Conservation (phyloP, 2,888 invertebrate genomes). For the Tetragonisca angustula region DNA sequence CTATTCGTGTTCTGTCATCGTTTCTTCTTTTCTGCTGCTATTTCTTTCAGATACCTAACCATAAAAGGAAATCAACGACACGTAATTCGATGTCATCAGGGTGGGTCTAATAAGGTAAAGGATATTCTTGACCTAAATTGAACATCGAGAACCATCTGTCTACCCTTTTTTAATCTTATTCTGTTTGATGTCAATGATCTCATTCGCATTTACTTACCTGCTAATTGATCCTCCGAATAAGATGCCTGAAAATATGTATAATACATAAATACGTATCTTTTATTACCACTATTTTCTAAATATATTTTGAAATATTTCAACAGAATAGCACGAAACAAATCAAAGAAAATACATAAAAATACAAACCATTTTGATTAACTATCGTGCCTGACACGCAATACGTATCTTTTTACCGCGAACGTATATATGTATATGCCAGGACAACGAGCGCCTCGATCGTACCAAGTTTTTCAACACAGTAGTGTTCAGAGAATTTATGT, state of each 20-base stretch:
- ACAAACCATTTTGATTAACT: constrained; percentile 42
- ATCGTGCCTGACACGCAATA: not conserved
- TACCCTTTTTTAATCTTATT: constrained; percentile 63
- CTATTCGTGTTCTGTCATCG: constrained; percentile 29
- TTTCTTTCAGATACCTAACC: constrained; percentile 75
- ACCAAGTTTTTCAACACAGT: constrained; percentile 8
- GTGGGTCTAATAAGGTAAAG: constrained; percentile 81
- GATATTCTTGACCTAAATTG: constrained; percentile 83
- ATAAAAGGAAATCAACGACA: constrained; percentile 79
- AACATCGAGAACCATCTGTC: constrained; percentile 72
- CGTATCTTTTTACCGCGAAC: constrained; percentile 11
- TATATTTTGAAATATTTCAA: not conserved
- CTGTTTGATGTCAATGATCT: constrained; percentile 82
- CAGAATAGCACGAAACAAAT: not conserved
- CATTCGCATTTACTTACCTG: constrained; percentile 89
- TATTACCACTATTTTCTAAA: not conserved
- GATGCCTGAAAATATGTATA: constrained; percentile 88
- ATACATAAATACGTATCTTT: not conserved
- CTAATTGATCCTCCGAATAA: constrained; percentile 95
- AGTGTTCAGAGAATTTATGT: not conserved
- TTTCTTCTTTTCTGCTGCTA: constrained; percentile 46
- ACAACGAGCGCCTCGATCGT: constrained; percentile 14
- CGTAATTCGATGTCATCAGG: constrained; percentile 63
- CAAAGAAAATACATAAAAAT: not conserved
- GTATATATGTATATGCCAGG: not conserved